phyloP scores from a whole-genome alignment of 92 coral and sea anemone genomes.

The Chrysogorgia sp. region DNA sequence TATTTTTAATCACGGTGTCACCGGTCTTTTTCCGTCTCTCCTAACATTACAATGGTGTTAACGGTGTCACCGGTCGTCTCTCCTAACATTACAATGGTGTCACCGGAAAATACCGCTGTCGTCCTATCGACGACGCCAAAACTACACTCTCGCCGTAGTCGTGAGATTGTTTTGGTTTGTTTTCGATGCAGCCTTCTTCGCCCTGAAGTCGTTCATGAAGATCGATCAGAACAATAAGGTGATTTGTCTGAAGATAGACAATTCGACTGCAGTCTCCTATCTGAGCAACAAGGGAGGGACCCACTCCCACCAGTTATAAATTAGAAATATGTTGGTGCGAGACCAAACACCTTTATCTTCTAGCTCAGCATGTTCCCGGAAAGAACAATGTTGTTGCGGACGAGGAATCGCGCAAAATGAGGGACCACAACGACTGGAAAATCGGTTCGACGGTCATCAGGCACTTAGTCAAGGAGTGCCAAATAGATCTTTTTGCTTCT shows the following conservation, averaged over 20 bases:
- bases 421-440: slow-evolving; percentile 24
- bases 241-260: no score
- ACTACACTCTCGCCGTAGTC: no score
- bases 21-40: not conserved
- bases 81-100: not conserved
- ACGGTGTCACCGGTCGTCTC: not conserved
- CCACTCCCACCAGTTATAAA: not conserved
- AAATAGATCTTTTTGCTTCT: no score
- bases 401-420: no score
- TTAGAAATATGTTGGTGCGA: slow-evolving; percentile 12
- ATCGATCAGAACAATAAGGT: slow-evolving; percentile 4
- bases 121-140: not conserved
- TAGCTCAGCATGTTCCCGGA: no score
- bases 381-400: no score
- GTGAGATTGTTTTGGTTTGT: no score
- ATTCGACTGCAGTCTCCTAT: no score
- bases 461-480: not conserved
- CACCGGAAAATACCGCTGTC: not conserved
- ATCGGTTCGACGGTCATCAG: not conserved
- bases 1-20: not conserved
- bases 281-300: no score
- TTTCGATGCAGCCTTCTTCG: slow-evolving; percentile 6
- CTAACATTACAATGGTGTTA: not conserved
- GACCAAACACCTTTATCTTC: not conserved
- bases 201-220: slow-evolving; percentile 13